These are phyloP conservation scores for Andrena camellia DNA, from an alignment of 2,888 invertebrate species.

Conservation along the genomic window DNA sequence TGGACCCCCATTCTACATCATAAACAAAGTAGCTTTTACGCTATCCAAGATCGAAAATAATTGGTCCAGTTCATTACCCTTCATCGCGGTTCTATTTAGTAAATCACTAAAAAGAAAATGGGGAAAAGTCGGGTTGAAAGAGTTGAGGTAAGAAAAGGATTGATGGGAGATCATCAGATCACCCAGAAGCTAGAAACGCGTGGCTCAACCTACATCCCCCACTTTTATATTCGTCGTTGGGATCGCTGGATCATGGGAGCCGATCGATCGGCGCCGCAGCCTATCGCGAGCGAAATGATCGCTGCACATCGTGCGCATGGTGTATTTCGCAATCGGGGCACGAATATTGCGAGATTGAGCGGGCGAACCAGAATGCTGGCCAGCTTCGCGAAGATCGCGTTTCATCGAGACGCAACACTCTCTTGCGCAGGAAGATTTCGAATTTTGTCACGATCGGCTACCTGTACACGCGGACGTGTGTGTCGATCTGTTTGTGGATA, in stretches of 20 bases:
- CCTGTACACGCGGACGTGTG: background rate
- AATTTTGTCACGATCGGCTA: slow-evolving; percentile 27
- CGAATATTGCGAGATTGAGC: slow-evolving; percentile 39
- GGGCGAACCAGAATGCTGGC: slow-evolving; percentile 32
- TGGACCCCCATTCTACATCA: too few relatives aligned
- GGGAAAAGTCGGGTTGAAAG: background rate
- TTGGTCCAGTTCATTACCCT: background rate
- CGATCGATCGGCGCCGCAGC: slow-evolving; percentile 6
- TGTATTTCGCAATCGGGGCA: slow-evolving; percentile 39
- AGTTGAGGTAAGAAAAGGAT: background rate
- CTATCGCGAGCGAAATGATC: slow-evolving; percentile 21
- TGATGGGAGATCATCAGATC: background rate
- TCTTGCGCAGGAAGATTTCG: slow-evolving; percentile 34
- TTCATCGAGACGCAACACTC: slow-evolving; percentile 11
- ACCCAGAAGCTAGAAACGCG: background rate
- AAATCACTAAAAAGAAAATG: background rate
- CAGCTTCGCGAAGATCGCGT: slow-evolving; percentile 40
- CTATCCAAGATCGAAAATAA: too few relatives aligned
- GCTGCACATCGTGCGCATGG: slow-evolving; percentile 17
- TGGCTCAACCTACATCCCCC: slow-evolving; percentile 24
- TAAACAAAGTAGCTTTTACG: too few relatives aligned
- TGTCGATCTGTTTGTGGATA: background rate
- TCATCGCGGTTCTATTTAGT: too few relatives aligned
- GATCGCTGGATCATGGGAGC: background rate
- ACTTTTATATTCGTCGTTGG: background rate